Percentiles rank a stretch among this genome's conserved stretches.
Evolutionary conservation across 2,797 vertebrate genomes (phyloP).

Genomic region (Pteronotus mesoamericanus): DNA sequence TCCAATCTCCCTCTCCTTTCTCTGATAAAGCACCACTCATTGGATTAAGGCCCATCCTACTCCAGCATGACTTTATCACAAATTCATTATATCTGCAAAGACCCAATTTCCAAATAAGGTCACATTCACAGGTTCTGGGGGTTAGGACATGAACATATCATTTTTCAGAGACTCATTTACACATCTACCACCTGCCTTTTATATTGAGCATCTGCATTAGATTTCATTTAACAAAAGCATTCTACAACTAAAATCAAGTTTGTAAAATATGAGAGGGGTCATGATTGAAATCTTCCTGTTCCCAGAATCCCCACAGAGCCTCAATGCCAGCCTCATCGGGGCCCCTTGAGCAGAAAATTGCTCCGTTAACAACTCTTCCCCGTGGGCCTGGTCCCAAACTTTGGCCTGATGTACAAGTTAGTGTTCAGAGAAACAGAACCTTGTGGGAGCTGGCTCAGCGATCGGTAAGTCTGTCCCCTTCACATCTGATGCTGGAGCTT

Average conservation of each 20-base stretch:
- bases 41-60: not conserved
- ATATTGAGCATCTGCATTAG: not conserved
- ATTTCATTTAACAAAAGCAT: not conserved
- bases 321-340: not conserved
- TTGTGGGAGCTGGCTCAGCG: not conserved
- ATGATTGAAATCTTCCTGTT: not conserved
- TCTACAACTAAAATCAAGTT: not conserved
- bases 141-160: not conserved
- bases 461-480: not conserved
- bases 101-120: not conserved
- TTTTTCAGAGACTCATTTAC: not conserved
- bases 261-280: not conserved
- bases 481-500: not conserved
- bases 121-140: not conserved
- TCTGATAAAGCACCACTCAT: not conserved
- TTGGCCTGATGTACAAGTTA: not conserved
- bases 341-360: not conserved
- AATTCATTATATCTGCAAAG: not conserved
- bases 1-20: not conserved
- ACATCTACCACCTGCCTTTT: not conserved
- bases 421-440: not conserved
- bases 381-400: not conserved
- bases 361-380: not conserved
- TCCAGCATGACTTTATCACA: not conserved
- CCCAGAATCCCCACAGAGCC: not conserved